Evolutionary conservation across 2,797 vertebrate genomes (phyloP).

Genomic region (Artibeus jamaicensis): DNA sequence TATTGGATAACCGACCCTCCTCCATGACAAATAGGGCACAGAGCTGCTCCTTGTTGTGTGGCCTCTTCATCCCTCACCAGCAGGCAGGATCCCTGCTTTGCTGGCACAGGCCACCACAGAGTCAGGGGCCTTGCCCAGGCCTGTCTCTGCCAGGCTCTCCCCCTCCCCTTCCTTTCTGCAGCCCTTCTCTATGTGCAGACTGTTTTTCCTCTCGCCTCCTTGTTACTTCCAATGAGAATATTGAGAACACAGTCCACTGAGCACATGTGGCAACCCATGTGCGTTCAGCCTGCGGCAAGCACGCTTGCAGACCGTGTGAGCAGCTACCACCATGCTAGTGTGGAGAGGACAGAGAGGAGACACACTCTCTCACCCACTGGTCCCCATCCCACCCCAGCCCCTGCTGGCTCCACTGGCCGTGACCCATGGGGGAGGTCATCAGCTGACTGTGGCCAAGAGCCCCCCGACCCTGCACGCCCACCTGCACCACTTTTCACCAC

Average conservation of each 20-base stretch:
- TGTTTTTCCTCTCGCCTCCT: not conserved
- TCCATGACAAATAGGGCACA: not conserved
- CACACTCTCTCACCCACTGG: fast-evolving
- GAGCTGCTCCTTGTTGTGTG: not conserved
- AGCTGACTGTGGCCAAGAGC: not conserved
- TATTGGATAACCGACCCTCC: not conserved
- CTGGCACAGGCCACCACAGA: not conserved
- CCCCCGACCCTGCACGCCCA: not conserved
- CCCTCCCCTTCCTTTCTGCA: fast-evolving
- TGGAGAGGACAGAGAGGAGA: too few relatives aligned
- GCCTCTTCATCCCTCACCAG: not conserved
- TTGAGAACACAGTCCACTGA: fast-evolving
- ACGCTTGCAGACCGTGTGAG: not conserved
- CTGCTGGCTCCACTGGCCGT: not conserved
- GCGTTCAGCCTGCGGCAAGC: fast-evolving
- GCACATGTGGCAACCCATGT: too few relatives aligned
- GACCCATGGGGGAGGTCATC: not conserved
- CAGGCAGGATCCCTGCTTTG: not conserved
- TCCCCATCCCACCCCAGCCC: not conserved
- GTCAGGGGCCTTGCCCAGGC: not conserved
- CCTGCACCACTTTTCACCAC: not conserved
- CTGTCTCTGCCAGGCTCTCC: fast-evolving
- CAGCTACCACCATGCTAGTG: not conserved
- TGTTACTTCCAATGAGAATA: not conserved
- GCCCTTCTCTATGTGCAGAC: not conserved